Conservation (phyloP, 1,140 invertebrate genomes). For the Neoseiulus cucumeris region DNA sequence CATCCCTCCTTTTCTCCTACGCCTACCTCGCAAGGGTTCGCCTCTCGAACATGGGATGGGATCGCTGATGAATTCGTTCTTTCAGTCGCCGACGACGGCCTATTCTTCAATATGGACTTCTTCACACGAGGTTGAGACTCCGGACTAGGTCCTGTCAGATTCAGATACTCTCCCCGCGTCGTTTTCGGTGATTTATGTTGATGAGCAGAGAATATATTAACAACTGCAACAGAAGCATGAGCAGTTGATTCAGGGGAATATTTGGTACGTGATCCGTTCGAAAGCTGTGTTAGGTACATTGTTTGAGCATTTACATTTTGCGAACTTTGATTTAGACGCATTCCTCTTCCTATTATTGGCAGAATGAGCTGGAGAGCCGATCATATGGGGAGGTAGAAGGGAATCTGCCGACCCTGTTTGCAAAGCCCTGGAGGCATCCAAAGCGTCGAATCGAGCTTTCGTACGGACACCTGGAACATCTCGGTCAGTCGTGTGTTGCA, state of each 20-base stretch:
- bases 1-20: too few species aligned
- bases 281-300: too few species aligned
- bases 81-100: too few species aligned
- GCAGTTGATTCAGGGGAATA: too few species aligned
- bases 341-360: conserved; percentile 2
- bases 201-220: conserved; percentile 2
- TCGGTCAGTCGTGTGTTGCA: too few species aligned
- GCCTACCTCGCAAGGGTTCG: too few species aligned
- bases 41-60: too few species aligned
- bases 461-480: neutral
- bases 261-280: too few species aligned
- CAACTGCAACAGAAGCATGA: neutral
- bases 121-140: neutral
- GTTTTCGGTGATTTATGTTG: conserved; percentile 5
- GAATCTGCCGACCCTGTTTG: conserved; percentile 7
- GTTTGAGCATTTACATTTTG: neutral
- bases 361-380: neutral
- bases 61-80: too few species aligned
- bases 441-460: neutral
- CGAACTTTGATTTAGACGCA: neutral
- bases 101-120: neutral
- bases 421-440: neutral
- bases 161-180: neutral
- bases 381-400: conserved; percentile 4
- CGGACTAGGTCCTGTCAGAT: neutral